phyloP scores from a whole-genome alignment of 2,113 vertebrate genomes.

The Mesoclemmys tuberculata region DNA sequence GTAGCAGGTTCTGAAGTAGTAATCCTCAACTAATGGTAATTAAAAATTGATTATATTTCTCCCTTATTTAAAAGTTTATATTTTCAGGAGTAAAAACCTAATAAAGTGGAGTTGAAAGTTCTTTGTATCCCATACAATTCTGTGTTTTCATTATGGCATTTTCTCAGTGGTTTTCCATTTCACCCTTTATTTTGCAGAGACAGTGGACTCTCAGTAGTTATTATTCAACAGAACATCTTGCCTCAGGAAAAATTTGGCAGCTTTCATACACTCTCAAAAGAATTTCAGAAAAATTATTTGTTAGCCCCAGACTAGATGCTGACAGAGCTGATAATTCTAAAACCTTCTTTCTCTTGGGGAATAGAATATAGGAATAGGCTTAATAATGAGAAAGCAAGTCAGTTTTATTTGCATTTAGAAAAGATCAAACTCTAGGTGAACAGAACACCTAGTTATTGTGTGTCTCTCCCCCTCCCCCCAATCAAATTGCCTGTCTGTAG shows the following conservation, averaged over 20 bases:
- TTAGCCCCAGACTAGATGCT: constrained; percentile 42
- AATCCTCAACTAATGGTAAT: not conserved
- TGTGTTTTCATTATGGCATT: not conserved
- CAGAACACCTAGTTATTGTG: not conserved
- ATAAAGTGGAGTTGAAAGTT: not conserved
- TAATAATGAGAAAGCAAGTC: constrained; percentile 21
- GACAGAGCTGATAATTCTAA: constrained; percentile 32
- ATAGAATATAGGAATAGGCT: not conserved
- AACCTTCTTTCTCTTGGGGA: constrained; percentile 25
- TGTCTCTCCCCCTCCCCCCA: rapidly evolving
- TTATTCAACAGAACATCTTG: constrained; percentile 47
- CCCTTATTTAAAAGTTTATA: not conserved
- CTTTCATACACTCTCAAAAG: constrained; percentile 41
- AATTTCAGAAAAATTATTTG: constrained; percentile 54
- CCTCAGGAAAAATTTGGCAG: constrained; percentile 55
- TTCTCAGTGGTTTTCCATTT: constrained; percentile 35
- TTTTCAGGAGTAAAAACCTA: constrained; percentile 16
- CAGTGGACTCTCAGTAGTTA: not conserved
- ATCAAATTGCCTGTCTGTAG: not conserved
- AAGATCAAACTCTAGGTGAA: constrained; percentile 29
- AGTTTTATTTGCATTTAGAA: constrained; percentile 36
- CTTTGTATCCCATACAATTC: not conserved
- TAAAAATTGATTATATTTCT: not conserved
- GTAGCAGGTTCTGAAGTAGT: not conserved
- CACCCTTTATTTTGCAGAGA: constrained; percentile 36